Evolutionary conservation across 2,888 invertebrate species (phyloP), one percentile per base, ranked within the genome.

Genomic region (Eilema caniola): DNA sequence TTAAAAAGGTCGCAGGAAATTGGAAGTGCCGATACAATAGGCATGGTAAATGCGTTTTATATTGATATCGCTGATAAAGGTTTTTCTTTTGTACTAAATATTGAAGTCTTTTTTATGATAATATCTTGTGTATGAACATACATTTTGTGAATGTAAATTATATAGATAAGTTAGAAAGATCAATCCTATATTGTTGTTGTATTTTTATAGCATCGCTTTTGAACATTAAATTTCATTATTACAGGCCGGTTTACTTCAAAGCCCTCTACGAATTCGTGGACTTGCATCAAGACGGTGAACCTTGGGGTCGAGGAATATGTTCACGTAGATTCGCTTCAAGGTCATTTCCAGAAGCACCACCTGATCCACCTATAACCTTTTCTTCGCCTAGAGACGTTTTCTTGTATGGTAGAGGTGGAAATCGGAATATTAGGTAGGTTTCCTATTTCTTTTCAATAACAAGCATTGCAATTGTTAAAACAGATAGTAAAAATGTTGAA

Each of bases 221-320:
- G 3, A 25, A 16, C 20, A 41, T 5, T 16, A 25, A 20, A 14
- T 56, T 57, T 25, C 28, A 16, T 1, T 23, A 28, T 91, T 89
- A 57, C 89, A 98, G 98, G 84, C 98, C 98, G 0, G 96, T 98
- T 63, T 97, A 97, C 83, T 98, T 98, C 89, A 97, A 97, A 88
- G 97, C 98, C 0, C 96, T 98, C 33, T 98, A 98, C 92, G 98
- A 98, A 90, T 98, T 98, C 87, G 98, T 98, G 60, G 98, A 98
- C 88, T 95, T 98, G 12, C 97, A 98, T 83, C 97, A 98, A 92
- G 98, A 98, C 80, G 98, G 98, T 0, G 97, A 98, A 81, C 96
- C 97, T 0, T 97, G 97, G 93, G 97, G 97, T 8, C 96, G 96
- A 47, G 97, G 97, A 0, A 95, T 96, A 0, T 98, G 98, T 87